phyloP scores from a whole-genome alignment of 2,113 vertebrate species.

The Thomomys bottae region DNA sequence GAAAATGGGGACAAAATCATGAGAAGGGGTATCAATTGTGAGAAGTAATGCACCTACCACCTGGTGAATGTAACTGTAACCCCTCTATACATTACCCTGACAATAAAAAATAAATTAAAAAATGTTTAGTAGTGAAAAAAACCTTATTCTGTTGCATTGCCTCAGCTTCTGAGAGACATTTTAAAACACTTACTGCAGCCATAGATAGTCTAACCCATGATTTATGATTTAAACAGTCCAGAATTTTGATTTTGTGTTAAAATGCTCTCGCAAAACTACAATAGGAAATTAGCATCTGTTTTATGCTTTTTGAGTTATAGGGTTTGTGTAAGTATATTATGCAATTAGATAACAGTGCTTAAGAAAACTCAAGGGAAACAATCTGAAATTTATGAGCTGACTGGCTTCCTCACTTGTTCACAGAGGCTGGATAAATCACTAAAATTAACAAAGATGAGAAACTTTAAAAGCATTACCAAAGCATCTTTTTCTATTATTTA shows the following conservation, averaged over 20 bases:
- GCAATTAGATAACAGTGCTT: not conserved
- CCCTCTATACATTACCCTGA: too few relatives aligned
- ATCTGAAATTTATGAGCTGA: not conserved
- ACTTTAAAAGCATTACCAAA: not conserved
- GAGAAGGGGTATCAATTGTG: too few relatives aligned
- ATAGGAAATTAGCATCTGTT: conserved; percentile 16
- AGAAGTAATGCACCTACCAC: too few relatives aligned
- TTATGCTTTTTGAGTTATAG: not conserved
- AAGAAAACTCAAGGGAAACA: not conserved
- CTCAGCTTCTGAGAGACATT: not conserved
- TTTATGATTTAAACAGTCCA: not conserved
- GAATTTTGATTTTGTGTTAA: not conserved
- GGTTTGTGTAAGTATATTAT: not conserved
- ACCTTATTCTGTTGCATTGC: too few relatives aligned
- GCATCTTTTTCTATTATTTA: not conserved
- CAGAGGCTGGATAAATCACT: not conserved
- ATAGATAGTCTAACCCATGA: not conserved
- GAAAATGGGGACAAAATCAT: too few relatives aligned
- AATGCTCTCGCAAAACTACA: not conserved
- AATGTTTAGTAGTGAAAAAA: too few relatives aligned
- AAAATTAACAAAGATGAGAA: not conserved
- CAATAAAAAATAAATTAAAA: too few relatives aligned
- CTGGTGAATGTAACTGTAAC: too few relatives aligned
- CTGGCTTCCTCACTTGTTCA: not conserved
- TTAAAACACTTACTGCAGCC: not conserved